These are phyloP conservation scores for Misgurnus anguillicaudatus DNA, from an alignment of 2,113 vertebrate species.

Conservation along the genomic window DNA sequence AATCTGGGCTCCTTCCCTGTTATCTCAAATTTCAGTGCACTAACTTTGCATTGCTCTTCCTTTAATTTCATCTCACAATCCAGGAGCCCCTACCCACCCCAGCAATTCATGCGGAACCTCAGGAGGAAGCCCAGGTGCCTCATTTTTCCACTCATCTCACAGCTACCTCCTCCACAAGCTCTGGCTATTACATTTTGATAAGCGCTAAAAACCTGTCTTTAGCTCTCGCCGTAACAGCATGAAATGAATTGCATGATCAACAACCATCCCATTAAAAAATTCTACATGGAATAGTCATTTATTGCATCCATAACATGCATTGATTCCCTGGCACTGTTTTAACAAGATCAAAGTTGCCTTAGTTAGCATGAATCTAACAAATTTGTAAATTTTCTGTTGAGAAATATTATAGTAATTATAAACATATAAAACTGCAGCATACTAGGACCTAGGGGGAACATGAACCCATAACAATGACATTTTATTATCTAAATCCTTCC, in stretches of 20 bases:
- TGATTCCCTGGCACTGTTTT: slow-evolving; percentile 18
- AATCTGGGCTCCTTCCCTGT: slow-evolving; percentile 30
- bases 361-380: slow-evolving; percentile 19
- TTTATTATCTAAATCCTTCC: slow-evolving; percentile 25
- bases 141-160: slow-evolving; percentile 49
- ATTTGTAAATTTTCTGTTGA: slow-evolving; percentile 2
- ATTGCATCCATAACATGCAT: slow-evolving; percentile 33
- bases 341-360: slow-evolving; percentile 14
- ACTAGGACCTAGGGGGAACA: background rate
- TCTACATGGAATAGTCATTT: slow-evolving; percentile 26
- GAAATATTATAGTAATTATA: background rate
- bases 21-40: slow-evolving; percentile 48
- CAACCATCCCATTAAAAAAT: slow-evolving; percentile 15
- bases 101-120: slow-evolving; percentile 74
- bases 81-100: slow-evolving; percentile 77
- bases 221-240: slow-evolving; percentile 41
- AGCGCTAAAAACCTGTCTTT: background rate
- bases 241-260: slow-evolving; percentile 36
- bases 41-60: slow-evolving; percentile 58
- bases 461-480: background rate
- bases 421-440: slow-evolving; percentile 1
- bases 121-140: slow-evolving; percentile 75
- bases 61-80: slow-evolving; percentile 57
- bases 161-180: slow-evolving; percentile 25
- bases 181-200: slow-evolving; percentile 4